Base-by-base conservation (phyloP, 2,797 vertebrate species). In the Microchirus variegatus region DNA sequence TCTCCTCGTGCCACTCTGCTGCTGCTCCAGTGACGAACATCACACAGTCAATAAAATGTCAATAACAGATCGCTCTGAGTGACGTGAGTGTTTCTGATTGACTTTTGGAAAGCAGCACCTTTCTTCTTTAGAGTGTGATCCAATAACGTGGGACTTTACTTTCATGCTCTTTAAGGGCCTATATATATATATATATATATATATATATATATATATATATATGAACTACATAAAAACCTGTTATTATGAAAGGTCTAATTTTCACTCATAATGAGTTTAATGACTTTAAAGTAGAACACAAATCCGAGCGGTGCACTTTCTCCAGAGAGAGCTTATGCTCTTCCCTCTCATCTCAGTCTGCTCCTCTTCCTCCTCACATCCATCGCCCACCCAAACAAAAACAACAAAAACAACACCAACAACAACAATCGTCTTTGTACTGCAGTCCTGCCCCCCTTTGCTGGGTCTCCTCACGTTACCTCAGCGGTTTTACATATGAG, bases 1-100 rank as follows among this genome's bases (percentile, higher is more conserved):
- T 48, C 95, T 95, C 75, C 94, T 94, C 93, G 94, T 95, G 51
- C 94, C 93, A 45, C 96, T 95, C 82, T 94, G 84, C 3, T 94
- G 90, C 95, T 95, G 81, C 57, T n/a, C n/a, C 61, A 88, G 56
- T 42, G 51, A 63, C 46, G 26, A 67, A 58, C 64, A 61, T 47
- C 18, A 52, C 53, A 53, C 45, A 47, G 45, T 61, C 63, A 56
- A 63, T 63, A 41, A 81, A 44, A 26, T 13, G 48, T 17, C 42
- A 49, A 63, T 63, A 54, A 62, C 9, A 40, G 26, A 76, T 45
- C 53, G 26, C 48, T 46, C 4, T 49, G 59, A 59, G 47, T 9
- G 55, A 75, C 38, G 3, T 14, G 56, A 75, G 55, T 46, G 40
- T 17, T 67, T 67, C 54, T 62, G 70, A 75, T 59, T 60, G 31